Evolutionary conservation across 2,797 vertebrate genomes (phyloP).

Genomic region (Peromyscus attwateri): DNA sequence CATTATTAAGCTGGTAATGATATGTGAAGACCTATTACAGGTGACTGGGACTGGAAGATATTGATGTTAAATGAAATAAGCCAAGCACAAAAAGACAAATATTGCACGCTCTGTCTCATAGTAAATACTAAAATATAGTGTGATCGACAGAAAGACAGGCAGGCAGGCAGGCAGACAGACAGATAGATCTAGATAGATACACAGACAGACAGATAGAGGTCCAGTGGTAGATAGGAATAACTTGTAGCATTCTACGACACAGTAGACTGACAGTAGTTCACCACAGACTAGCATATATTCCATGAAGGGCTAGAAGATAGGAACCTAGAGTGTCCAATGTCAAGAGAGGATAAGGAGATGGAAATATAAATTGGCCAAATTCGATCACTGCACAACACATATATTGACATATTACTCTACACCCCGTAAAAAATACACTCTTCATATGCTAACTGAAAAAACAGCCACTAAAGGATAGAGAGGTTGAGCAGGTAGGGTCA

Average conservation of each 20-base stretch:
- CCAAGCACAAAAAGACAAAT: background rate
- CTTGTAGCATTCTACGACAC: background rate
- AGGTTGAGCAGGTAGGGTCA: background rate
- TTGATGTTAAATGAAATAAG: background rate
- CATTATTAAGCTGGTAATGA: background rate
- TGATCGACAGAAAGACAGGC: no score
- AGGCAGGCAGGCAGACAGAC: no score
- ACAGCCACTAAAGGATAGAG: background rate
- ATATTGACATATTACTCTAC: background rate
- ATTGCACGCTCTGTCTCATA: background rate
- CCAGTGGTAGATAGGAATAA: background rate
- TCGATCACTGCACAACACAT: background rate
- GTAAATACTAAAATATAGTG: background rate
- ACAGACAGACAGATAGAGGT: no score
- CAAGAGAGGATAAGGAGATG: background rate
- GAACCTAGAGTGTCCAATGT: background rate
- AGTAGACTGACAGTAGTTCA: background rate
- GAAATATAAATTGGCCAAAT: background rate
- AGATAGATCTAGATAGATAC: no score
- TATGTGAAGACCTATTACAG: background rate
- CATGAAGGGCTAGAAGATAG: background rate
- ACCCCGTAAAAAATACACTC: background rate
- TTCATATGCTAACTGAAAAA: background rate
- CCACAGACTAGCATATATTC: no score
- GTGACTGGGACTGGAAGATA: background rate